These are phyloP conservation scores for Pipistrellus kuhlii DNA, from an alignment of 2,797 vertebrate species.

Conservation along the genomic window DNA sequence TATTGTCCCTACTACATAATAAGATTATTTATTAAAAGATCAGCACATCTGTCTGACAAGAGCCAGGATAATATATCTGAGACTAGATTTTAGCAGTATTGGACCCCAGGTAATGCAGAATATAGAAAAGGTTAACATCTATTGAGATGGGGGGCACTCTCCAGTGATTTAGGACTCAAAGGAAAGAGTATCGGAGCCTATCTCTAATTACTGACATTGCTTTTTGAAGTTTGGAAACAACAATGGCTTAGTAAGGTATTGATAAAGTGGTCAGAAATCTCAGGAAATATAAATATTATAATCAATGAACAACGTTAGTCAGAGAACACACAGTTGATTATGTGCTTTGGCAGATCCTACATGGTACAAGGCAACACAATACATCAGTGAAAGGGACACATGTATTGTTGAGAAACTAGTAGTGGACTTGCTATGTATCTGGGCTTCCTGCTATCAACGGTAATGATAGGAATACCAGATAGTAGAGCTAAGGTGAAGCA, in stretches of 20 bases:
- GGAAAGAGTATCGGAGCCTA: neutral
- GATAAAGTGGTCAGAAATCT: neutral
- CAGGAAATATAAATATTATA: neutral
- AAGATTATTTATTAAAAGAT: neutral
- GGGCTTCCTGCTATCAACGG: neutral
- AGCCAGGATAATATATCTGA: neutral
- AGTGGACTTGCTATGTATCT: neutral
- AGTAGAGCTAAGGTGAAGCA: neutral
- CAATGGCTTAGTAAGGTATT: neutral
- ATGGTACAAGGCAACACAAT: neutral
- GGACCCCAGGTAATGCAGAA: neutral
- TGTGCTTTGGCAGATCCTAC: neutral
- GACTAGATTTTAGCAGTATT: neutral
- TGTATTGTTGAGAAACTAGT: neutral
- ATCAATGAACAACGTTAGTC: neutral
- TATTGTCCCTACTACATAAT: neutral
- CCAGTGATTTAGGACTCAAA: neutral
- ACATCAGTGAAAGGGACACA: neutral
- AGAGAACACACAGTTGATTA: neutral
- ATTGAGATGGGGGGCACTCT: neutral
- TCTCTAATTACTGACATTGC: neutral
- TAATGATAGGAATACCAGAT: neutral
- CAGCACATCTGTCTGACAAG: neutral
- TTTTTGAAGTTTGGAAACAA: neutral
- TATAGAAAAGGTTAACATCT: neutral